These are phyloP conservation scores for Nemoura dubitans DNA, from an alignment of 2,888 invertebrate species.

Conservation along the genomic window DNA sequence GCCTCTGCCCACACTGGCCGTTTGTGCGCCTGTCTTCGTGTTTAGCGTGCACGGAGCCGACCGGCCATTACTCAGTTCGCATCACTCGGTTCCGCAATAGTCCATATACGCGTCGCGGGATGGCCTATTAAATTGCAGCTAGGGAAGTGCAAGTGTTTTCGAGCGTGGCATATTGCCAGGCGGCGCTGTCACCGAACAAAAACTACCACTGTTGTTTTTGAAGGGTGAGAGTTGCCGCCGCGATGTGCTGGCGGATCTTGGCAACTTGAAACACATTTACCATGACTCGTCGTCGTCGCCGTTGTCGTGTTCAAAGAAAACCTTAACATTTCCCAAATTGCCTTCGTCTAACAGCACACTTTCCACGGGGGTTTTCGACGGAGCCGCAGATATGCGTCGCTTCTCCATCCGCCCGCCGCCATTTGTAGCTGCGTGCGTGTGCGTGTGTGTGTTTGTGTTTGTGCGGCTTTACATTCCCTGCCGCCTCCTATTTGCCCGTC, in stretches of 20 bases:
- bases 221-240: conserved; percentile 17
- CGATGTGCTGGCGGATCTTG: background rate
- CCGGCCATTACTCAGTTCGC: background rate
- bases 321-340: conserved; percentile 36
- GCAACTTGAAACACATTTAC: conserved; percentile 27
- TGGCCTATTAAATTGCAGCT: background rate
- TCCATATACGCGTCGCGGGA: background rate
- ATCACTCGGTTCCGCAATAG: background rate
- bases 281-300: conserved; percentile 2
- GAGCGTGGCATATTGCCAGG: background rate
- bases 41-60: background rate
- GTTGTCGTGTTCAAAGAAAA: conserved; percentile 32
- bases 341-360: conserved; percentile 29
- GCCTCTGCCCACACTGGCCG: no score
- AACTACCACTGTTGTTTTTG: conserved; percentile 29
- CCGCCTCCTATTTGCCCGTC: background rate
- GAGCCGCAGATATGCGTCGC: background rate
- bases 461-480: background rate
- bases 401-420: background rate
- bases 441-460: background rate
- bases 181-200: conserved; percentile 19
- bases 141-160: background rate
- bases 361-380: background rate
- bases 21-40: background rate
- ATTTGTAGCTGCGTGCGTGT: background rate